These are phyloP conservation scores for Phasianus colchicus DNA, from an alignment of 2,113 vertebrate genomes.

Conservation along the genomic window DNA sequence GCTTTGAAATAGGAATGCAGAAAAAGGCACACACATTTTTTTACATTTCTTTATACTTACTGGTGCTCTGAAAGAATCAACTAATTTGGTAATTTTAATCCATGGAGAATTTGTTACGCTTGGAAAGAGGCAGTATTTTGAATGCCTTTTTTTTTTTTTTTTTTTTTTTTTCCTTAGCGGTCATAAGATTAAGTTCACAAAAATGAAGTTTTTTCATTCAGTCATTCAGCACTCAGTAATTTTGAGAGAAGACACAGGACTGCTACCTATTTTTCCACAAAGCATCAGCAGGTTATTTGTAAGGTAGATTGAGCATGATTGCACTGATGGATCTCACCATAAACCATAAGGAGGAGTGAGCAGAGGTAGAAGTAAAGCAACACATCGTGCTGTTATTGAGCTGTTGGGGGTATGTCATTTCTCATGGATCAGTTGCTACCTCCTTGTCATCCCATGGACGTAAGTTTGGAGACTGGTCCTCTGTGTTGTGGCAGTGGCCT, in stretches of 20 bases:
- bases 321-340: neutral
- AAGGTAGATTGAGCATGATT: neutral
- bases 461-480: neutral
- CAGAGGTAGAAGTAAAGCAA: neutral
- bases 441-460: neutral
- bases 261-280: neutral
- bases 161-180: neutral
- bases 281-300: neutral
- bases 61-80: constrained; percentile 2
- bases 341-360: neutral
- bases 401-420: neutral
- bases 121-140: constrained; percentile 38
- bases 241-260: neutral
- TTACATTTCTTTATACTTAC: constrained; percentile 45
- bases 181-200: constrained; percentile 3
- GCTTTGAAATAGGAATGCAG: constrained; percentile 47
- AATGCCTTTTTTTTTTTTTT: neutral
- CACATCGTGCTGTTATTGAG: neutral
- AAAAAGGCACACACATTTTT: neutral
- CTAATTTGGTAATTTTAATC: constrained; percentile 38
- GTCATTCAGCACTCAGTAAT: neutral
- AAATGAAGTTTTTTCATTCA: neutral
- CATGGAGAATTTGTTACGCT: constrained; percentile 4
- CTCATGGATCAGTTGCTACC: neutral
- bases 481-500: neutral